Percentiles rank a stretch among this genome's conserved stretches.
These are phyloP conservation scores for Ceraclea dissimilis DNA, from an alignment of 2,888 invertebrate genomes.

Conservation along the genomic window DNA sequence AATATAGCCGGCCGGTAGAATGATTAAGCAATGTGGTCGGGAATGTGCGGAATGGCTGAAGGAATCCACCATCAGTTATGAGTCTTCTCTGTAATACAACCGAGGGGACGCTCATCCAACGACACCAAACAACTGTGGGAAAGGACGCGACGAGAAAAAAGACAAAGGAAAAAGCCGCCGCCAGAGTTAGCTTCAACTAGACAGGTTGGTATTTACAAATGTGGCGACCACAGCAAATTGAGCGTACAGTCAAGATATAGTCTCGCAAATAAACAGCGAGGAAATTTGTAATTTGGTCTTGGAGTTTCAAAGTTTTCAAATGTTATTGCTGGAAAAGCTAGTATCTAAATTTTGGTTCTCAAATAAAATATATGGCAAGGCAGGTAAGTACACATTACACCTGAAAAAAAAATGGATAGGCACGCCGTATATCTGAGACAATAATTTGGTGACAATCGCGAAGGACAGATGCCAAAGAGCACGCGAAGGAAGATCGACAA, in stretches of 20 bases:
- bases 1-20: conserved; percentile 19
- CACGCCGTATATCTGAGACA: not conserved
- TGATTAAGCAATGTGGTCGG: conserved; percentile 27
- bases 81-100: conserved; percentile 1
- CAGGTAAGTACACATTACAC: no score
- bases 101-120: conserved; percentile 3
- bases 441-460: not conserved
- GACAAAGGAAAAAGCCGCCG: conserved; percentile 10
- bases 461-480: not conserved
- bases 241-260: not conserved
- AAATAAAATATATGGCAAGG: no score
- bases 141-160: conserved; percentile 17
- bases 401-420: no score
- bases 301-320: no score
- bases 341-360: no score
- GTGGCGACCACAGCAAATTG: not conserved
- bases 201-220: not conserved
- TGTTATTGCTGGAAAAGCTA: no score
- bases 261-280: not conserved
- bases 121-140: conserved; percentile 17
- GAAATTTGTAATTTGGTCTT: no score
- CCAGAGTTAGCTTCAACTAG: no score
- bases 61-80: conserved; percentile 43
- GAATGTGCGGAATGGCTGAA: conserved; percentile 47
- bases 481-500: no score